Conservation (phyloP, 2,888 invertebrate genomes). For the Stenodera caucasica region DNA sequence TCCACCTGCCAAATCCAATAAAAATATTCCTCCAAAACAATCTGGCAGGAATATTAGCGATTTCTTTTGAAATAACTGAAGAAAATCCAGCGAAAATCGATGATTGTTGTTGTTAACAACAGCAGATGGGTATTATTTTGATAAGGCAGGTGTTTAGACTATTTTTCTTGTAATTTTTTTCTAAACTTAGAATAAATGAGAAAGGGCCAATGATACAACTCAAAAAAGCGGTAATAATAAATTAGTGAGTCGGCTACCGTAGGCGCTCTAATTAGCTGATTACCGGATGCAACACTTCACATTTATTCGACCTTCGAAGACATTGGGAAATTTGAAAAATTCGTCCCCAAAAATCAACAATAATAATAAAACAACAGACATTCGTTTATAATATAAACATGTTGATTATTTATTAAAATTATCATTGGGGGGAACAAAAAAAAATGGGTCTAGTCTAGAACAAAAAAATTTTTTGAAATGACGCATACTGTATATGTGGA, state of each 20-base stretch:
- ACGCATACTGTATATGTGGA: constrained; percentile 9
- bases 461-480: constrained; percentile 12
- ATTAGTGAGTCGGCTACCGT: constrained; percentile 42
- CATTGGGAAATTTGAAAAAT: constrained; percentile 17
- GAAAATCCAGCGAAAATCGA: not conserved
- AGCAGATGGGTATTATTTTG: constrained; percentile 4
- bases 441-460: not conserved
- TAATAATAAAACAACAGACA: constrained; percentile 15
- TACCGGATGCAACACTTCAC: constrained; percentile 49
- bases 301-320: constrained; percentile 38
- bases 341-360: constrained; percentile 11
- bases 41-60: not conserved
- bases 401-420: constrained; percentile 16
- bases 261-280: constrained; percentile 46
- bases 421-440: not conserved
- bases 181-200: not conserved
- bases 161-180: not conserved
- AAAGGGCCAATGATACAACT: constrained; percentile 9
- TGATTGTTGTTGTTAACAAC: too few species aligned
- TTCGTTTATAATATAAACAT: constrained; percentile 20
- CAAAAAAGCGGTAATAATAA: constrained; percentile 33
- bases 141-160: constrained; percentile 6
- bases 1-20: constrained; percentile 26
- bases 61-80: not conserved
- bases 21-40: constrained; percentile 14